Evolutionary conservation across 1,140 invertebrate species (phyloP).

Genomic region (Drosophila arawakana): DNA sequence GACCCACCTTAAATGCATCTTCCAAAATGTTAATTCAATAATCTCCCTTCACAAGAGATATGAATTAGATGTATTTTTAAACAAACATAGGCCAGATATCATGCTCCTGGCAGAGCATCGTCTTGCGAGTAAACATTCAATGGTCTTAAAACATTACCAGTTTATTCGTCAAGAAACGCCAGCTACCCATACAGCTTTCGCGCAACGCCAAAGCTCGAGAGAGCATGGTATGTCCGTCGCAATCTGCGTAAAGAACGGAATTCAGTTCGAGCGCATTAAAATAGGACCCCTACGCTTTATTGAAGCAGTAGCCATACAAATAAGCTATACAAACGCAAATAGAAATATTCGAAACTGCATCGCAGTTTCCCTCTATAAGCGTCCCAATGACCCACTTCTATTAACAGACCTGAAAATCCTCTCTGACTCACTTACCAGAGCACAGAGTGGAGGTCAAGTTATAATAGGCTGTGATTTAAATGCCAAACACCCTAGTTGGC

Average conservation of each 20-base stretch:
- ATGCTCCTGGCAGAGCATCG: conserved; percentile 26
- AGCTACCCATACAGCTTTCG: not conserved
- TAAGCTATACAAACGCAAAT: not conserved
- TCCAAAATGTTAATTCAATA: conserved; percentile 12
- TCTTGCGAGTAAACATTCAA: not conserved
- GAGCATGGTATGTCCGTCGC: conserved; percentile 1
- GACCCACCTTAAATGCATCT: conserved; percentile 5
- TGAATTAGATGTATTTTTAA: conserved; percentile 1
- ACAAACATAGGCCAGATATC: conserved; percentile 7
- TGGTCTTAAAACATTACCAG: not conserved
- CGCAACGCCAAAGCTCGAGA: not conserved
- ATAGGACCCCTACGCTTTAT: not conserved
- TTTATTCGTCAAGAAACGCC: conserved; percentile 1
- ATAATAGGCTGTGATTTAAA: conserved; percentile 28
- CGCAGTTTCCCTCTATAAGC: conserved; percentile 9
- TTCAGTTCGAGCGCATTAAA: not conserved
- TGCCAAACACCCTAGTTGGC: conserved; percentile 17
- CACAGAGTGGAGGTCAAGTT: not conserved
- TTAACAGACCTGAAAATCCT: not conserved
- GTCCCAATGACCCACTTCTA: conserved; percentile 1
- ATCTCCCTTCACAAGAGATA: conserved; percentile 5
- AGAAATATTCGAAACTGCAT: not conserved
- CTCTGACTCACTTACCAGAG: not conserved
- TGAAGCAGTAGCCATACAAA: conserved; percentile 9
- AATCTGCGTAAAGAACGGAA: conserved; percentile 19